Base-by-base conservation (phyloP, 2,888 invertebrate genomes). In the Thumatha senex region DNA sequence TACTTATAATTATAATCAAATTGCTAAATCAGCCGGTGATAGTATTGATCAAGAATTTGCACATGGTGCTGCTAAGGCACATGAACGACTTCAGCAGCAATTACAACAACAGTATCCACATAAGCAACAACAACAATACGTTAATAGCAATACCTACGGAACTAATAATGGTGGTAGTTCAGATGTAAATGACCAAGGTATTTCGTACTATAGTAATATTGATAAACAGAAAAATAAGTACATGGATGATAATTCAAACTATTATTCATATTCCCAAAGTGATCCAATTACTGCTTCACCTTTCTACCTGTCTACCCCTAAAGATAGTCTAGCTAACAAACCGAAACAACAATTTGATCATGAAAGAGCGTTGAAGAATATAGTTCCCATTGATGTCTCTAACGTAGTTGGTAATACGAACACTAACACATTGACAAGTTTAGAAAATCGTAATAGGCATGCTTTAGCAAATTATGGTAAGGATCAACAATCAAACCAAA, bases 291-390 rank as follows among this genome's bases (percentile, higher is more conserved):
- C 88, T 13, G 82, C 77, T 13, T 78, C 82, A 14, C 88, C 90
- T 10, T 84, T 80, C 61, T 84, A 74, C 54, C 78, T 79, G 53
- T 51, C 71, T 11, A 82, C 76, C 63, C 58, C 76, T 1, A 78
- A 75, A 58, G 85, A 87, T 53, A 68, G 54, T 30, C 34, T 70
- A 34, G 86, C 89, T 12, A 73, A 67, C 11, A 89, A 84, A 63
- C 58, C 71, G 35, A 87, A 89, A 65, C 80, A 78, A 56, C 79
- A 82, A 0, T 92, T 92, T 67, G 92, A 92, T 64, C 91, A 92
- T 48, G 87, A 88, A 34, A 92, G 89, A 62, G 91, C 89, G 1
- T 70, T 91, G 45, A 91, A 90, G 78, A 89, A 86, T 70, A 89
- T 91, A 51, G 88, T 92, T 14, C 86, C 92, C 1, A 89, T 92